Conservation (phyloP, 1,140 invertebrate species). For the Rhizoglyphus robini region DNA sequence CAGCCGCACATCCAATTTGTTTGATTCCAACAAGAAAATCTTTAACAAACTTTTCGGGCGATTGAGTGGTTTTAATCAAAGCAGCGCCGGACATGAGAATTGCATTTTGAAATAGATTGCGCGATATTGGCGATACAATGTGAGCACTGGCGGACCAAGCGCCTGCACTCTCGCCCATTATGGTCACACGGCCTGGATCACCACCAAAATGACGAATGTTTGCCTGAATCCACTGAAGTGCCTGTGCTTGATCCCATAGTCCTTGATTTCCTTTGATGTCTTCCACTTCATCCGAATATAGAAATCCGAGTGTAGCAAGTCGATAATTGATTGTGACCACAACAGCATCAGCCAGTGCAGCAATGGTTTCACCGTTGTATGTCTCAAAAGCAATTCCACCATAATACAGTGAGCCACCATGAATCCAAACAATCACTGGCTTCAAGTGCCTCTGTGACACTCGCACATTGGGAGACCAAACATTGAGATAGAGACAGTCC, state of each 20-base stretch:
- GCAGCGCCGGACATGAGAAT: slow-evolving; percentile 48
- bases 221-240: slow-evolving; percentile 52
- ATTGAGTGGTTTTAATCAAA: slow-evolving; percentile 69
- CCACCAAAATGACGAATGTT: slow-evolving; percentile 88
- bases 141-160: slow-evolving; percentile 87
- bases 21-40: slow-evolving; percentile 64
- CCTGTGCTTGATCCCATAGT: slow-evolving; percentile 37
- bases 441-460: not conserved
- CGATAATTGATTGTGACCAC: slow-evolving; percentile 44
- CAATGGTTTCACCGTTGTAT: slow-evolving; percentile 75
- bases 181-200: slow-evolving; percentile 78
- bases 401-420: slow-evolving; percentile 88
- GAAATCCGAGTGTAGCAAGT: slow-evolving; percentile 13
- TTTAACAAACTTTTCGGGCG: slow-evolving; percentile 60
- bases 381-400: slow-evolving; percentile 64
- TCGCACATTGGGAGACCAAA: slow-evolving; percentile 49
- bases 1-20: slow-evolving; percentile 59
- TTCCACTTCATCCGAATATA: slow-evolving; percentile 16
- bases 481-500: slow-evolving; percentile 93
- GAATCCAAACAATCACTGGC: slow-evolving; percentile 90
- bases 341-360: slow-evolving; percentile 69
- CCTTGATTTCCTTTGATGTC: slow-evolving; percentile 41
- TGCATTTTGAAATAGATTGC: slow-evolving; percentile 61
- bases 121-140: slow-evolving; percentile 65
- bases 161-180: slow-evolving; percentile 91